Base-by-base conservation (phyloP, 2,797 vertebrate genomes). In the Gouania willdenowi region DNA sequence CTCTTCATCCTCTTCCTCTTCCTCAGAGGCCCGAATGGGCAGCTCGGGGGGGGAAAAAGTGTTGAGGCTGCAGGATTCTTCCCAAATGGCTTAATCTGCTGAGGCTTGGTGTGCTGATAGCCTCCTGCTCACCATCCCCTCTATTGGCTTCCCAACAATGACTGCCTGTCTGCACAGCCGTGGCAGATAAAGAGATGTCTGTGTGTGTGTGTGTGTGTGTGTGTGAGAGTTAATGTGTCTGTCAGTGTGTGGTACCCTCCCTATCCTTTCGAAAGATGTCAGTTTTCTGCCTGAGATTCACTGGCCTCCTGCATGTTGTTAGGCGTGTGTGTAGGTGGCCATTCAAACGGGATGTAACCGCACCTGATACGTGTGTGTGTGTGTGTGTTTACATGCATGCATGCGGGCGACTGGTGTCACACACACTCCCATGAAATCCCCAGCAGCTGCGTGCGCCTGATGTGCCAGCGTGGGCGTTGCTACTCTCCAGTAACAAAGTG, bases 11-110 rank as follows among this genome's bases (percentile, higher is more conserved):
- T 54, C 65, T 36, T 62, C 71, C 56, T 68, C 67, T 52, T 52
- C 46, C 49, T 63, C 23, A 30, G 60, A 52, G 57, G 59, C 71
- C 58, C 78, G 66, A 82, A 81, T 77, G 73, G 63, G 56, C 67
- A 70, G 67, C 81, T 78, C 48, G 39, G 62, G 70, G 24, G 13
- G 67, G 70, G 23, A 63, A 25, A 81, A 84, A 83, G 64, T 83
- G 83, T 77, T 1, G 76, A 84, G 67, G 70, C 68, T 66, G 83
- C 85, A 82, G 71, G 77, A 82, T 77, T 76, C 67, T 80, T 76
- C 72, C 67, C 50, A 45, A 74, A 77, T 25, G 68, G 71, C 78
- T 85, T 87, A 79, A 87, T 87, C 84, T 78, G 60, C 58, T 2
- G 32, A 40, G 52, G 64, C 66, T 71, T 62, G 15, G 43, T 21